Conservation (phyloP, 2,888 invertebrate species). For the Druceiella hillmani region DNA sequence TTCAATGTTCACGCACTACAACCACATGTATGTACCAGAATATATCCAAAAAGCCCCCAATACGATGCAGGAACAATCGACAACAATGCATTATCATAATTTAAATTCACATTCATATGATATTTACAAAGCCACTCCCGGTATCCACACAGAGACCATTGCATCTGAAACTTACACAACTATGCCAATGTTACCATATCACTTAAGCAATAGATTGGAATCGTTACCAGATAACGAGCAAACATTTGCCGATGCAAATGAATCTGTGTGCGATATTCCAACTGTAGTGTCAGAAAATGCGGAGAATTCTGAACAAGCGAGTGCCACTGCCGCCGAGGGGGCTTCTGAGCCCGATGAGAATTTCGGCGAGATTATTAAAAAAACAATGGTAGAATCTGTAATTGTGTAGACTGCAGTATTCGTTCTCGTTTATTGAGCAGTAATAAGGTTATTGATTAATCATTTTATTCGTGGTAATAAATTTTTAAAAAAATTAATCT, state of each 20-base stretch:
- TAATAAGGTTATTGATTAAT: no score
- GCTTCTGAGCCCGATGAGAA: constrained; percentile 51
- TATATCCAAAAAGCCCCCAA: constrained; percentile 39
- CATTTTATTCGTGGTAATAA: no score
- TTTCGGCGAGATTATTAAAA: constrained; percentile 88
- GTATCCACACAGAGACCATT: constrained; percentile 44
- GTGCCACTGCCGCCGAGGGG: constrained; percentile 25
- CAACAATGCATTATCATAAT: constrained; percentile 34
- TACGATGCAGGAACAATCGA: constrained; percentile 33
- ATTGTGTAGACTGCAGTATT: constrained; percentile 78
- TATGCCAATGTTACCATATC: constrained; percentile 59
- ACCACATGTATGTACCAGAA: constrained; percentile 44
- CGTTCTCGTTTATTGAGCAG: no score
- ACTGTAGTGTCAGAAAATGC: constrained; percentile 12
- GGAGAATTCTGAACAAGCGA: constrained; percentile 29
- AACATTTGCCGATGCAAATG: constrained; percentile 46
- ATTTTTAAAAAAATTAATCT: no score
- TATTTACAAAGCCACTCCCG: constrained; percentile 39
- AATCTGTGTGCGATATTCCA: constrained; percentile 46
- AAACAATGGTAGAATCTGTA: constrained; percentile 88
- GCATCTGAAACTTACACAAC: constrained; percentile 57
- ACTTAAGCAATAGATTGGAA: constrained; percentile 63
- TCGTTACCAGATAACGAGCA: constrained; percentile 60
- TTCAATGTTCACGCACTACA: constrained; percentile 48
- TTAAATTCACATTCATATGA: constrained; percentile 39